A percentile compares a stretch with the other conserved stretches of the same genome.
Evolutionary conservation across 2,888 invertebrate genomes (phyloP).

Genomic region (Drosophila tanythrix): DNA sequence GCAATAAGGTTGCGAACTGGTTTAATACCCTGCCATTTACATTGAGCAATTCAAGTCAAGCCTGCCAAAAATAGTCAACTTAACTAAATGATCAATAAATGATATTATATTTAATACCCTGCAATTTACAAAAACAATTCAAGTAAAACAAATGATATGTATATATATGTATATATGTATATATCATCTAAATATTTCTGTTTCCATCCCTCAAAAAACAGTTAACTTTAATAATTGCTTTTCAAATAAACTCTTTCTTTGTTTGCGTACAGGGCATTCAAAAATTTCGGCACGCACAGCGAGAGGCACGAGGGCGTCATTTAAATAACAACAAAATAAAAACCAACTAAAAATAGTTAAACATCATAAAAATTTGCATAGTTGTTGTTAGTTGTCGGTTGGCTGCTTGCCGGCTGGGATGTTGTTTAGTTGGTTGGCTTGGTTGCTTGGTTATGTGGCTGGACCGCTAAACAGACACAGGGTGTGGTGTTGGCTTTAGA

Average conservation of each 20-base stretch:
- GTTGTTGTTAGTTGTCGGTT: constrained; percentile 75
- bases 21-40: constrained; percentile 24
- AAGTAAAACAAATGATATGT: neutral
- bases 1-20: neutral
- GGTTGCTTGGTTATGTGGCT: constrained; percentile 17
- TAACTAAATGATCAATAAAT: neutral
- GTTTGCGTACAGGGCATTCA: constrained; percentile 24
- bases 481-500: constrained; percentile 43
- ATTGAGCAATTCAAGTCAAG: neutral
- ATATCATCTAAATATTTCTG: neutral
- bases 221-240: neutral
- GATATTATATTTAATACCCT: neutral
- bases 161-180: too few relatives aligned
- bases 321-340: constrained; percentile 77
- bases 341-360: constrained; percentile 78
- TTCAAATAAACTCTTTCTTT: neutral
- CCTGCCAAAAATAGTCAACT: neutral
- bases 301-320: constrained; percentile 65
- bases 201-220: neutral
- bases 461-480: constrained; percentile 38
- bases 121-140: neutral
- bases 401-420: constrained; percentile 32
- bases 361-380: constrained; percentile 79
- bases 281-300: constrained; percentile 26
- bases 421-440: constrained; percentile 59